Evolutionary conservation across 2,113 vertebrate species (phyloP), one percentile per base, ranked within the genome.

Genomic region (Cnemophilus loriae): DNA sequence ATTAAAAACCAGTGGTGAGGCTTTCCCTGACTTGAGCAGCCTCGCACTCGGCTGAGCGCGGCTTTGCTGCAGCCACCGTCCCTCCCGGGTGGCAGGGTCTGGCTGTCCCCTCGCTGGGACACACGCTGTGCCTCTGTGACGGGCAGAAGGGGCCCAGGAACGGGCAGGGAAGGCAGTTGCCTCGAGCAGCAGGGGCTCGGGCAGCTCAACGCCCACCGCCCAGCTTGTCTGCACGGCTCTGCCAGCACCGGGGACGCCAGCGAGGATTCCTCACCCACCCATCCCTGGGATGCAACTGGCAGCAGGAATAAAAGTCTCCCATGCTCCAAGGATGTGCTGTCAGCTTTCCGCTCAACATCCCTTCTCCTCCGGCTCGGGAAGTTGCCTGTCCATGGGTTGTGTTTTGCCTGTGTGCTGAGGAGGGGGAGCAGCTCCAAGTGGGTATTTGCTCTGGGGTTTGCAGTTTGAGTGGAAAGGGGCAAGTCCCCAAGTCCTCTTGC

Each of bases 121-220:
- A 61, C 95, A 56, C 0, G 69, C 95, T 96, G 95, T 84, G 96
- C 75, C 87, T 65, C 23, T 84, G 84, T 79, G 46, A 24, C 0
- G 5, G 95, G 92, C 96, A 97, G 96, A 95, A 97, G 94, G 96
- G 96, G 96, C 88, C 88, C 79, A 13, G 80, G 85, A 55, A 1
- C 0, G 1, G 71, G 35, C 4, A 13, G 91, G 82, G 70, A 28
- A 90, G 59, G 88, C 92, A 33, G 82, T 93, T 96, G 90, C 94
- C 83, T 88, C 0, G 6, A 92, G 79, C 96, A 96, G 94, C 83
- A 50, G 96, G 94, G 56, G 56, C 11, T 74, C 3, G 0, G 61
- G 84, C 75, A 86, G 49, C 75, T 19, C 75, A 35, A 27, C 19
- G 14, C 93, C 94, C 85, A 52, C 52, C 0, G 6, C 89, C 89